phyloP scores from a whole-genome alignment of 2,797 vertebrate species.

The Bryconaethiops microstoma region DNA sequence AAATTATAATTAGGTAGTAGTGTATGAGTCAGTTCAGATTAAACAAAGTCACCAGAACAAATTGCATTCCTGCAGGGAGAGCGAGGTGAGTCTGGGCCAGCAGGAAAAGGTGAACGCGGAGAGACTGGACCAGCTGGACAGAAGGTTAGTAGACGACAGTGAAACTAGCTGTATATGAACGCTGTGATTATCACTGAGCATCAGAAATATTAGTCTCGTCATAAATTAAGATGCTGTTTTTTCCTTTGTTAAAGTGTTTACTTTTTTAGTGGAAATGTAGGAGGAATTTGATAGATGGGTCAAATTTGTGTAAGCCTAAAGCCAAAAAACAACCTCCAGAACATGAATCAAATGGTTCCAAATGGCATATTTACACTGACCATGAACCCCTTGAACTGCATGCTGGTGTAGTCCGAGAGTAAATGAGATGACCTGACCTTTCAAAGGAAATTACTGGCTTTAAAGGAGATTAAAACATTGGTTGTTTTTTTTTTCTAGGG shows the following conservation, averaged over 20 bases:
- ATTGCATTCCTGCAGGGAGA: slow-evolving; percentile 82
- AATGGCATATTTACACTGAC: slow-evolving; percentile 29
- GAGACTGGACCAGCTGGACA: slow-evolving; percentile 84
- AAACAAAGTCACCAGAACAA: not conserved
- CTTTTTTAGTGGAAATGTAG: not conserved
- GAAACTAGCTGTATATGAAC: not conserved
- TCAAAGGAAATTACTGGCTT: slow-evolving; percentile 36
- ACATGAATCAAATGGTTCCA: not conserved
- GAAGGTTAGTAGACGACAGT: slow-evolving; percentile 83
- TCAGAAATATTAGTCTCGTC: too few species aligned
- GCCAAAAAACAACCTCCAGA: not conserved
- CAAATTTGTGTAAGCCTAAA: not conserved
- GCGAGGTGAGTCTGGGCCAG: slow-evolving; percentile 87
- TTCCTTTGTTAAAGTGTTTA: slow-evolving; percentile 62
- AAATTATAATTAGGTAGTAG: not conserved
- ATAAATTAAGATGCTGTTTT: slow-evolving; percentile 58
- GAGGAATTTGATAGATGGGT: not conserved
- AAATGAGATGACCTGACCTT: slow-evolving; percentile 23
- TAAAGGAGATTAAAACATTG: slow-evolving; percentile 27
- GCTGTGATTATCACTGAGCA: not conserved
- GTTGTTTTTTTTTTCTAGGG: slow-evolving; percentile 17
- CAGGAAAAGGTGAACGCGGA: slow-evolving; percentile 90
- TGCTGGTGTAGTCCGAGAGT: slow-evolving; percentile 11
- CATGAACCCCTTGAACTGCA: slow-evolving; percentile 14
- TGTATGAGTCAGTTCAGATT: not conserved